Evolutionary conservation across 2,888 invertebrate genomes (phyloP).

Genomic region (Epinotia ramella): DNA sequence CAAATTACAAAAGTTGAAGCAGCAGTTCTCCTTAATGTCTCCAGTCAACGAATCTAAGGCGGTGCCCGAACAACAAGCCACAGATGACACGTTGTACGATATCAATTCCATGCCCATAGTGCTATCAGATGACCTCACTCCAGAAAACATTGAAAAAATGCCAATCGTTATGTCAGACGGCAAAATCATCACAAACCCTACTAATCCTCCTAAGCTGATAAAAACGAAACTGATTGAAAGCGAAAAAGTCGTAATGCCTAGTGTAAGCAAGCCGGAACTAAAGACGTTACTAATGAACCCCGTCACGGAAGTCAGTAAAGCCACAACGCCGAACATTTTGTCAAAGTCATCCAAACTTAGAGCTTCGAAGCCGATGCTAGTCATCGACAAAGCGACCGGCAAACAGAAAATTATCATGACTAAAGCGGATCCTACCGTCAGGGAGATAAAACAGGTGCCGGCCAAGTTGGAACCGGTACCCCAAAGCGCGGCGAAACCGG

Average conservation of each 20-base stretch:
- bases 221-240: slow-evolving; percentile 69
- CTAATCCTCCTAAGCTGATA: slow-evolving; percentile 66
- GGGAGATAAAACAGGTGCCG: slow-evolving; percentile 66
- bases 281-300: slow-evolving; percentile 77
- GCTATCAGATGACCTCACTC: slow-evolving; percentile 88
- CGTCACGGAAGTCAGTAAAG: slow-evolving; percentile 67
- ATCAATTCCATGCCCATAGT: slow-evolving; percentile 92
- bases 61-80: slow-evolving; percentile 44
- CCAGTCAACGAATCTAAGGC: slow-evolving; percentile 61
- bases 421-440: slow-evolving; percentile 68
- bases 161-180: slow-evolving; percentile 86
- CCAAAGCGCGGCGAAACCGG: slow-evolving; percentile 64
- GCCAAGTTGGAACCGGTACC: slow-evolving; percentile 55
- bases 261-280: slow-evolving; percentile 67
- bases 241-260: slow-evolving; percentile 65
- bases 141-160: slow-evolving; percentile 89
- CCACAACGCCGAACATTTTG: slow-evolving; percentile 78
- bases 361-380: slow-evolving; percentile 77
- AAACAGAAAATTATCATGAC: slow-evolving; percentile 81
- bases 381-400: slow-evolving; percentile 78
- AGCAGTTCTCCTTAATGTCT: slow-evolving; percentile 66
- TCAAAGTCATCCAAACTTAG: slow-evolving; percentile 80
- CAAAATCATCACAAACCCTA: slow-evolving; percentile 68
- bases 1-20: slow-evolving; percentile 73
- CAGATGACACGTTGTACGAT: slow-evolving; percentile 86